Base-by-base conservation (phyloP, 2,797 vertebrate species). In the Eremophila alpestris region DNA sequence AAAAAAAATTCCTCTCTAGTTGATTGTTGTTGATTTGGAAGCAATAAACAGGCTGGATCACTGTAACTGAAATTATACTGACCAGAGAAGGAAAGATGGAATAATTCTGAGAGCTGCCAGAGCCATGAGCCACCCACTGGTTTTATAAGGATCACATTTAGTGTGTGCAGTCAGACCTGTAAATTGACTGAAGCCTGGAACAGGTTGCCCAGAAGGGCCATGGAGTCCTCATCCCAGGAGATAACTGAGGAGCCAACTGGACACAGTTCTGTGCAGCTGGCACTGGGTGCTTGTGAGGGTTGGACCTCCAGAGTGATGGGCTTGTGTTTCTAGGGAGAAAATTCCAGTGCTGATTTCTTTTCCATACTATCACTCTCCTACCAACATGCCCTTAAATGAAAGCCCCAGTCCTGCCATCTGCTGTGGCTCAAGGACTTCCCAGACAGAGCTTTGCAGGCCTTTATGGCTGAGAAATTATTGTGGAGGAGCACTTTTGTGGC, bases 401-500 rank as follows among this genome's bases (percentile, higher is more conserved):
- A 89, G 65, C 38, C 38, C 34, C 29, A 21, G n/a, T 67, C 81
- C 48, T 76, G 60, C 74, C 43, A 20, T 94, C 62, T 91, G 73
- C 63, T 83, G 59, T 88, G 79, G 87, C 88, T 93, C n/a, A 46
- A 89, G 93, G 80, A 83, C 85, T 94, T 92, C 58, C 85, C 48
- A 65, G 56, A 32, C 2, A 43, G 7, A 65, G 60, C 86, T 74
- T 59, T 62, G 51, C 55, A 82, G 64, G 68, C 56, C 60, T 79
- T 51, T 56, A 69, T 5, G 23, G 55, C 54, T 7, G 60, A 36
- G 58, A 82, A 90, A 83, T 77, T 83, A 74, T 80, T 92, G 91
- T 10, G 22, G 77, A 83, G 85, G 87, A 94, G 80, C 82, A 79
- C 77, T 83, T 94, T 85, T 12, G 13, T 91, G 85, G 65, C 85